phyloP scores from a whole-genome alignment of 2,888 invertebrate species.

The Synanthedon myopaeformis region DNA sequence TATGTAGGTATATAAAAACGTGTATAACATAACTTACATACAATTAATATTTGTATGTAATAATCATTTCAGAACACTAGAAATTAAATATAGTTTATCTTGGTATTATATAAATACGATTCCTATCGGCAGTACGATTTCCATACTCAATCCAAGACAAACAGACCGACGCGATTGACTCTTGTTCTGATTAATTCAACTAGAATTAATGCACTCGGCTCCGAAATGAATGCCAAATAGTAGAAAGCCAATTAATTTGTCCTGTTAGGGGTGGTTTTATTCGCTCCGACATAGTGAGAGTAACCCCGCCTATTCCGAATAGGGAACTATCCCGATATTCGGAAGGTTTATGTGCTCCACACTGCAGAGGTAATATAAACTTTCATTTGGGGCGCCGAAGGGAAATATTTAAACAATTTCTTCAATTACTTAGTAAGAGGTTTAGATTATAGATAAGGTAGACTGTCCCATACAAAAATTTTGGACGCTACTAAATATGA shows the following conservation, averaged over 20 bases:
- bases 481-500: no score
- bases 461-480: no score
- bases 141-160: neutral
- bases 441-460: no score
- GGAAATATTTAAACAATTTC: no score
- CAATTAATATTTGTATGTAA: no score
- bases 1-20: no score
- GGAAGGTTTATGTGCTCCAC: neutral
- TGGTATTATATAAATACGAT: no score
- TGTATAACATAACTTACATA: no score
- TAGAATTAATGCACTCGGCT: conserved; percentile 24
- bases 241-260: conserved; percentile 43
- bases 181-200: conserved; percentile 6
- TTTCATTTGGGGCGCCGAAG: neutral
- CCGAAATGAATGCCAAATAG: conserved; percentile 47
- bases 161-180: neutral
- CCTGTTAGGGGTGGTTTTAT: conserved; percentile 33
- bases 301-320: neutral
- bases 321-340: neutral
- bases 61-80: no score
- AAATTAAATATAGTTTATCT: no score
- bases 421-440: no score
- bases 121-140: neutral
- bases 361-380: neutral
- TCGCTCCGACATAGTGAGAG: conserved; percentile 2